Evolutionary conservation across 2,888 invertebrate species (phyloP).

Genomic region (Cremastinae sp.): DNA sequence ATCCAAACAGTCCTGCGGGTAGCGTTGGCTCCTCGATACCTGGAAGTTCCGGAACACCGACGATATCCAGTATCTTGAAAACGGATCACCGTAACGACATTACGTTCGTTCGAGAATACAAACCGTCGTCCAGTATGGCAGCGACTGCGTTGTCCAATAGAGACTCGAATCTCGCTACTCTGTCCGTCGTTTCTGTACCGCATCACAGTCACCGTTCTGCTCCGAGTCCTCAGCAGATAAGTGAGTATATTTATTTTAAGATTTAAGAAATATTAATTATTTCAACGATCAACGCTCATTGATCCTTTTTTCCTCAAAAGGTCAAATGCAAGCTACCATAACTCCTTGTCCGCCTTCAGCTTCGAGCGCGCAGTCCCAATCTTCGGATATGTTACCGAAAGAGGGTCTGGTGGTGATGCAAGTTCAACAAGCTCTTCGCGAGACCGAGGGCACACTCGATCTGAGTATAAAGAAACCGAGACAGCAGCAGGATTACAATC

Average conservation of each 20-base stretch:
- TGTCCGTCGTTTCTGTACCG: slow-evolving; percentile 84
- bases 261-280: no score
- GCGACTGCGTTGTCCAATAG: slow-evolving; percentile 73
- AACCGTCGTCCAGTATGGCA: slow-evolving; percentile 72
- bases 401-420: slow-evolving; percentile 86
- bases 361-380: slow-evolving; percentile 75
- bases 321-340: slow-evolving; percentile 84
- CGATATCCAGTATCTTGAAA: slow-evolving; percentile 84
- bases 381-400: slow-evolving; percentile 82
- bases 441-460: slow-evolving; percentile 86
- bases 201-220: slow-evolving; percentile 77
- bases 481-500: slow-evolving; percentile 79
- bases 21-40: slow-evolving; percentile 73
- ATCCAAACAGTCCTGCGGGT: slow-evolving; percentile 81
- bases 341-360: slow-evolving; percentile 83
- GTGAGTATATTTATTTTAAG: slow-evolving; percentile 63
- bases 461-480: slow-evolving; percentile 89
- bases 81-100: slow-evolving; percentile 82
- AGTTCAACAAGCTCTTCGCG: slow-evolving; percentile 82
- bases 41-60: slow-evolving; percentile 81
- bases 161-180: slow-evolving; percentile 83
- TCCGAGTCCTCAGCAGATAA: slow-evolving; percentile 77
- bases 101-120: slow-evolving; percentile 82
- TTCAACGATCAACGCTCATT: no score
- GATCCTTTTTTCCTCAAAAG: slow-evolving; percentile 53